Base-by-base conservation (phyloP, 2,797 vertebrate species). In the Sebastes trivittatus region DNA sequence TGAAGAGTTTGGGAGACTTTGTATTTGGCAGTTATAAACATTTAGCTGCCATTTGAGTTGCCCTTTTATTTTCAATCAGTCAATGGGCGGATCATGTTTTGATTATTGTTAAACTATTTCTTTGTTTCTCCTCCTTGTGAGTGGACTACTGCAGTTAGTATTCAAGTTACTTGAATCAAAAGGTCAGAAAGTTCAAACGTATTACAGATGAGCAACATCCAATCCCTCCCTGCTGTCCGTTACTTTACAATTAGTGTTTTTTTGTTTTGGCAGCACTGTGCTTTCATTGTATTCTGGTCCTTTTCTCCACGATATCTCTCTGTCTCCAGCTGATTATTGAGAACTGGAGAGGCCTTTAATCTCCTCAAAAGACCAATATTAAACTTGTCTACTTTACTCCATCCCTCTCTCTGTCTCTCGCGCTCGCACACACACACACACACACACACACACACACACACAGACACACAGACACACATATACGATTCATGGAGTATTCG, bases 291-390 rank as follows among this genome's bases (percentile, higher is more conserved):
- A 66, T 85, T 58, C 66, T 60, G 6, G 30, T 71, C 60, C 38
- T 63, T 78, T 63, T 42, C 61, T 38, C 32, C 38, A 11, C 23
- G 2, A 69, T 82, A 75, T 81, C 82, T 81, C 63, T 69, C 65
- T 46, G 59, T 80, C 87, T 87, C 55, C 55, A 58, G 2, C 42
- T 78, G 80, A 81, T 82, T 78, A 84, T 83, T 56, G 76, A 75
- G 58, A 77, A 86, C 58, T 25, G 34, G 84, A 82, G 73, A 70
- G 72, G 79, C 71, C 68, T 91, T 93, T 87, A 85, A 91, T 92
- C 85, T 87, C 67, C 38, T 77, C 66, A 55, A 76, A 89, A 81
- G 81, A 87, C 84, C 74, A 75, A 81, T 87, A 82, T 84, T 90
- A 74, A 70, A 83, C 59, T 80, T 75, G 83, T 88, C 81, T 72